Evolutionary conservation across 2,113 vertebrate genomes (phyloP).

Genomic region (Pedionomus torquatus): DNA sequence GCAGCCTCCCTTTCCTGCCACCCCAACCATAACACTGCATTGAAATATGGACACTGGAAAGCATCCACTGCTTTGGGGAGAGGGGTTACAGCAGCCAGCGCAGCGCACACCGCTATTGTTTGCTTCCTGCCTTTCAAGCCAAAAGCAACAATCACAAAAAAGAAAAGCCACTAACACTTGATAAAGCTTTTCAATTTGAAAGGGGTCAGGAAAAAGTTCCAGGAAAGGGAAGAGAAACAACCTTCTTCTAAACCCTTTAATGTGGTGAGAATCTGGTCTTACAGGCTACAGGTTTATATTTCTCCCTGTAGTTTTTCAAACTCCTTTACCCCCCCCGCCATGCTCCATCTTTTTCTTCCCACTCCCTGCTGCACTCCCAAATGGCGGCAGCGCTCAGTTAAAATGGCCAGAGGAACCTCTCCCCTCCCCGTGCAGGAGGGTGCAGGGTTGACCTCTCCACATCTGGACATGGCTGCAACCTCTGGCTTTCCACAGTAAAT

Average conservation of each 20-base stretch:
- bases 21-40: not conserved
- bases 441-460: not conserved
- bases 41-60: not conserved
- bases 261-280: not conserved
- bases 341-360: not conserved
- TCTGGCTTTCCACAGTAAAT: not conserved
- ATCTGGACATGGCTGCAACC: not conserved
- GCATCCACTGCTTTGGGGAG: not conserved
- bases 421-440: not conserved
- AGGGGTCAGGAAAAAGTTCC: conserved; percentile 44
- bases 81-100: not conserved
- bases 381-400: not conserved
- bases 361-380: not conserved
- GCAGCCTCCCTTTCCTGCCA: not conserved
- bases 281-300: not conserved
- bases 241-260: not conserved
- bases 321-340: not conserved
- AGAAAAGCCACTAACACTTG: conserved; percentile 24
- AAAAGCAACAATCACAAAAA: conserved; percentile 40
- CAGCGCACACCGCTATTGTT: not conserved
- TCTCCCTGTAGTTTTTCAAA: not conserved
- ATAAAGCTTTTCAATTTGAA: conserved; percentile 40
- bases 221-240: conserved; percentile 45
- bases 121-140: conserved; percentile 32
- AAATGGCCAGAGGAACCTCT: not conserved